Conservation (phyloP, 2,113 vertebrate species). For the Sapajus apella region DNA sequence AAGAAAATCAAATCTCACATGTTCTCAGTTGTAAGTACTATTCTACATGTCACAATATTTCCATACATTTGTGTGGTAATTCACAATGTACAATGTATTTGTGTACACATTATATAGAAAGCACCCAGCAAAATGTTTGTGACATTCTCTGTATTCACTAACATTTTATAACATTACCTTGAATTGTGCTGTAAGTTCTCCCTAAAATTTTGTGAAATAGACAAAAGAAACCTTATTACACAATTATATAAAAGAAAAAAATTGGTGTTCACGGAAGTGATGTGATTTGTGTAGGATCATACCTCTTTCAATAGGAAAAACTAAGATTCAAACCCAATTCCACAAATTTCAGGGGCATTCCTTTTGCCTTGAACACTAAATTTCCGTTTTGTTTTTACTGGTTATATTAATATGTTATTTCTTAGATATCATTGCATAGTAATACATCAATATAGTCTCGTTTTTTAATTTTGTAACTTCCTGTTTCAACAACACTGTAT, state of each 20-base stretch:
- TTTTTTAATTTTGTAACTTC: not conserved
- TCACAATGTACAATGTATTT: not conserved
- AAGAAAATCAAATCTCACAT: not conserved
- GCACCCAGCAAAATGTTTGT: not conserved
- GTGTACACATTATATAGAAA: not conserved
- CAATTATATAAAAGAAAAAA: not conserved
- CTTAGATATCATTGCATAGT: not conserved
- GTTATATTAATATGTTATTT: not conserved
- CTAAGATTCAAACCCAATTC: not conserved
- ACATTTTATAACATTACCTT: not conserved
- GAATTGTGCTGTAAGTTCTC: not conserved
- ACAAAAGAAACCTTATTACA: not conserved
- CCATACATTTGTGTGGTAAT: not conserved
- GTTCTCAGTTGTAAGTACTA: not conserved
- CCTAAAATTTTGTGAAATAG: not conserved
- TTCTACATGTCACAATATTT: not conserved
- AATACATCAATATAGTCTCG: not conserved
- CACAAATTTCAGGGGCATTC: not conserved
- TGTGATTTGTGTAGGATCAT: not conserved
- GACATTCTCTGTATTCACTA: not conserved
- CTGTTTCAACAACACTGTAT: not conserved
- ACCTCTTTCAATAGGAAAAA: not conserved
- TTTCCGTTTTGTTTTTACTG: not conserved
- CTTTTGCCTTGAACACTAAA: not conserved
- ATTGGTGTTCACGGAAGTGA: not conserved